Evolutionary conservation across 2,113 vertebrate species (phyloP).

Genomic region (Callipepla californica): DNA sequence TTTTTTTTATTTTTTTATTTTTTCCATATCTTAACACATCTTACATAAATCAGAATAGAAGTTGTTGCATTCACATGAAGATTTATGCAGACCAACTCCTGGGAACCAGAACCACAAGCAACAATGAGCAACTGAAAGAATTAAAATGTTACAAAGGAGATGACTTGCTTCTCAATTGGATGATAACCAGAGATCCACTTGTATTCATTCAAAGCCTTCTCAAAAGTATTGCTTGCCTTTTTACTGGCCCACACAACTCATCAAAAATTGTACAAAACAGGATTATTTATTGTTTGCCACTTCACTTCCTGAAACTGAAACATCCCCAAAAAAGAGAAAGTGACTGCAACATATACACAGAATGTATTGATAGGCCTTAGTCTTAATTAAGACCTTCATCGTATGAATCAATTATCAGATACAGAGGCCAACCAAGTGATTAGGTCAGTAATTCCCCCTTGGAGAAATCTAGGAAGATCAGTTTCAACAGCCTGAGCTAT

Average conservation of each 20-base stretch:
- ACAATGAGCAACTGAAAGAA: slow-evolving; percentile 23
- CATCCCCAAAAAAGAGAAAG: not conserved
- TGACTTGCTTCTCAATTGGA: slow-evolving; percentile 18
- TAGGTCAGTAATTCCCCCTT: not conserved
- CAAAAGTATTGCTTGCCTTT: slow-evolving; percentile 15
- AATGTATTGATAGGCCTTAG: not conserved
- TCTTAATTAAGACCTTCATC: not conserved
- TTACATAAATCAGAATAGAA: not conserved
- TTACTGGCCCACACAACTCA: not conserved
- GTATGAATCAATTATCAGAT: not conserved
- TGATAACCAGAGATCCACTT: slow-evolving; percentile 20
- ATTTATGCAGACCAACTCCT: not conserved
- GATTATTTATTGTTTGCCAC: slow-evolving; percentile 5
- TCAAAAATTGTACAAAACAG: not conserved
- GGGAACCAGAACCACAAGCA: slow-evolving; percentile 7
- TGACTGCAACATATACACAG: not conserved
- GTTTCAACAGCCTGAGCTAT: not conserved
- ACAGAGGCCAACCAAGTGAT: not conserved
- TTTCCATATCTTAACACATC: not conserved
- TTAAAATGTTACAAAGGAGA: not conserved
- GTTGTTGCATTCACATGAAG: not conserved
- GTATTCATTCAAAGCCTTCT: slow-evolving; percentile 8
- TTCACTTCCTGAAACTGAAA: not conserved
- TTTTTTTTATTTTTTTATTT: no score
- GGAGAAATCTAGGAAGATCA: not conserved